Evolutionary conservation across 2,888 invertebrate genomes (phyloP).

Genomic region (Furcula furcula): DNA sequence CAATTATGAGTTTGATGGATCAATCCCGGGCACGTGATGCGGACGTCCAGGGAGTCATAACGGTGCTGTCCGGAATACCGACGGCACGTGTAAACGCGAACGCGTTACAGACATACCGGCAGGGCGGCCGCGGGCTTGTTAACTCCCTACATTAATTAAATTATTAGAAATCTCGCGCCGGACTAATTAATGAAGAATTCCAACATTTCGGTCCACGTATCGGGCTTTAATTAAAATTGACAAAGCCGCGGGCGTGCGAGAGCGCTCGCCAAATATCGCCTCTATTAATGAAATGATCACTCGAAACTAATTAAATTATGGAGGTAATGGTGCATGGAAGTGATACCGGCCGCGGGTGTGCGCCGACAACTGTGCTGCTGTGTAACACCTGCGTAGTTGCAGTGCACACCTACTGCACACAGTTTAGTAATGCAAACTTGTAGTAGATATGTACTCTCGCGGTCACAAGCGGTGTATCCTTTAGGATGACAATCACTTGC

Average conservation of each 20-base stretch:
- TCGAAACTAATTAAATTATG: conserved; percentile 81
- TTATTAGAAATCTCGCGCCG: conserved; percentile 79
- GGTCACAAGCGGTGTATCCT: too few relatives aligned
- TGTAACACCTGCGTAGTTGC: not conserved
- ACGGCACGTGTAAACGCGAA: conserved; percentile 46
- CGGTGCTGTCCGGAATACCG: not conserved
- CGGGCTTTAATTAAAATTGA: conserved; percentile 79
- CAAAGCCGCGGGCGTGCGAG: conserved; percentile 71
- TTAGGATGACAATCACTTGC: too few relatives aligned
- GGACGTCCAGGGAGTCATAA: conserved; percentile 21
- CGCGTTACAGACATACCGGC: conserved; percentile 68
- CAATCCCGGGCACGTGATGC: too few relatives aligned
- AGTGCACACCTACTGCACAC: too few relatives aligned
- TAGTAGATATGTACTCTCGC: too few relatives aligned
- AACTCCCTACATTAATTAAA: conserved; percentile 77
- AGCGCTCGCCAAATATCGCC: conserved; percentile 74
- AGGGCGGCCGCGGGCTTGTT: conserved; percentile 62
- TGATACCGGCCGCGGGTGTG: conserved; percentile 54
- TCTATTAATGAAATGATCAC: conserved; percentile 80
- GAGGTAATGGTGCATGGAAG: conserved; percentile 77
- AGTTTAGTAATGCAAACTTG: too few relatives aligned
- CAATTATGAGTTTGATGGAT: too few relatives aligned
- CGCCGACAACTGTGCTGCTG: conserved; percentile 12
- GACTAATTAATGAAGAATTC: conserved; percentile 81
- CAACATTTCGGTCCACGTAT: conserved; percentile 80